Base-by-base conservation (phyloP, 2,888 invertebrate species). In the Belgica antarctica region DNA sequence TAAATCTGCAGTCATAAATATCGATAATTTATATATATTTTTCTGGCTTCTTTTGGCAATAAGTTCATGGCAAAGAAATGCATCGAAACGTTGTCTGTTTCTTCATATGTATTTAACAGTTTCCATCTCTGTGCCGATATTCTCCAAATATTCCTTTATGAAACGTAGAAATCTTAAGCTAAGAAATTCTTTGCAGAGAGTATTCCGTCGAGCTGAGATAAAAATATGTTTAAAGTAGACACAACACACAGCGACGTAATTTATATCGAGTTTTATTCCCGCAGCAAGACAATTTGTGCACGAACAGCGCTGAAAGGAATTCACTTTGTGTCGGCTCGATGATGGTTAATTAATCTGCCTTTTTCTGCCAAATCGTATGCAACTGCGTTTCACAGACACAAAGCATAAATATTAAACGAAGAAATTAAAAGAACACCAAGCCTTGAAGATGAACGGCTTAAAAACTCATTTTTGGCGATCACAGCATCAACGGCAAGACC, bases 1-100 rank as follows among this genome's bases (percentile, higher is more conserved):
- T n/a, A n/a, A n/a, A n/a, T n/a, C n/a, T 8, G 52, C 52, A 68
- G 68, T 68, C 68, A 68, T 68, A 68, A 68, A 68, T 47, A 31
- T 57, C 22, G n/a, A 68, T 68, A 68, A 68, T 68, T 68, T 65
- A 65, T 65, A 52, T 52, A 52, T 52, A 41, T 41, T 41, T 41
- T 41, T 41, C 41, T 5, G n/a, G n/a, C n/a, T n/a, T 31, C 12
- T 31, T 31, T 31, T 5, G 34, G 34, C 34, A 12, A 31, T 31
- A 31, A 12, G 34, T 31, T 31, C 34, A 8, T 12, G 41, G 22
- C 22, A 52, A 31, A 52, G 52, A 52, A 31, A 52, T 52, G 52
- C 52, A 52, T 52, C 22, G 22, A 31, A 8, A 12, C 52, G 52
- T 41, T 22, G 52, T n/a, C 4, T 3, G 15, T 52, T 52, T 52